Base-by-base conservation (phyloP, 2,797 vertebrate genomes). In the Dermochelys coriacea region DNA sequence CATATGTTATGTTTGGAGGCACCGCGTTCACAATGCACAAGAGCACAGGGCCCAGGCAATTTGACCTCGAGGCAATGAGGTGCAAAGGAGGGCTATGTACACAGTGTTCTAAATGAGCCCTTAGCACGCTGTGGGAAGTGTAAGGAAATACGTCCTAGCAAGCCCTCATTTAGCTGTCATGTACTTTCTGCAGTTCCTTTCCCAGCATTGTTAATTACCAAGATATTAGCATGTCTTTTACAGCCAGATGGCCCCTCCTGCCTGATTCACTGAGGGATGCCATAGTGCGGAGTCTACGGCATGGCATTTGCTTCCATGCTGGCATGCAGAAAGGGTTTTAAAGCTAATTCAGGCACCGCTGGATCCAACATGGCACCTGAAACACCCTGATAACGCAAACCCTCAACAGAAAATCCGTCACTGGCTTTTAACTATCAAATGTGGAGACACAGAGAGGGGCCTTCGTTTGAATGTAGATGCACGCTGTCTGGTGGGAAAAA, bases 131-230 rank as follows among this genome's bases (percentile, higher is more conserved):
- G 8, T 85, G 29, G 57, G 80, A 84, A 74, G 86, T 61, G 59
- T n/a, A 88, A 82, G 71, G 80, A 88, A 89, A 87, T 80, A 79
- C 9, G 31, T 78, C 89, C 87, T n/a, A 91, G 79, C 64, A 84
- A 83, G 75, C 84, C 45, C 78, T 85, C 50, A 41, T 89, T 95
- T 75, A 85, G 55, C 80, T 54, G 31, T 84, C 57, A 80, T 57
- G 52, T 84, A 75, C 64, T 94, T 94, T 90, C 83, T 90, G 79
- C 57, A 34, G 59, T 85, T 92, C 57, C 49, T 94, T 93, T 81
- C 37, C 50, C 79, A 78, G n/a, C 81, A 2, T 3, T 16, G 55
- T n/a, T 91, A 89, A 94, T 94, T 45, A 92, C 68, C 61, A 55
- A 77, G 29, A 1, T 23, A 87, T 90, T 96, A 92, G 55, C 94